Conservation (phyloP, 2,888 invertebrate species). For the Notodonta ziczac region DNA sequence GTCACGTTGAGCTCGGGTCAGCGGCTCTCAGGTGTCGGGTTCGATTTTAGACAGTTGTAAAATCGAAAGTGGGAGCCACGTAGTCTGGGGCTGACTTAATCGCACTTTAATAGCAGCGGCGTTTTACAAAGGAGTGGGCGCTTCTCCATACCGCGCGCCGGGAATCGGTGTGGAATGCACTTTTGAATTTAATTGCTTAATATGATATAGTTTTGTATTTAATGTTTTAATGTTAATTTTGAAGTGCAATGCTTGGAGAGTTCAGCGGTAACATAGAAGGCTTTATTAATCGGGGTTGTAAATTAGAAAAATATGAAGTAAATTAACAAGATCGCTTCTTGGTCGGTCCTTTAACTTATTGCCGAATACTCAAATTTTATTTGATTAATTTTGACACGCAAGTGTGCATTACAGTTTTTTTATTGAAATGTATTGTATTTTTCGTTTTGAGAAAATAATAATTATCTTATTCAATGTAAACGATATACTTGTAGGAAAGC, state of each 20-base stretch:
- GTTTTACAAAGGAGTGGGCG: conserved; percentile 60
- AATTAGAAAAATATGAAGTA: not conserved
- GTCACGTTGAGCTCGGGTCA: conserved; percentile 38
- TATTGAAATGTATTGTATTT: no score
- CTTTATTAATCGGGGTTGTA: not conserved
- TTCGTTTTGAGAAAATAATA: no score
- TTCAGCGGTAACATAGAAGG: not conserved
- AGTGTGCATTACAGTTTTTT: no score
- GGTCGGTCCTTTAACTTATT: no score
- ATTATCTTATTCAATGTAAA: no score
- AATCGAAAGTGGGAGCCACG: conserved; percentile 79
- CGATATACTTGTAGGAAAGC: no score
- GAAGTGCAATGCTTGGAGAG: not conserved
- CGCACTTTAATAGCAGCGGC: conserved; percentile 79
- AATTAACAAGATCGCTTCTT: no score
- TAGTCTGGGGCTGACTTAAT: conserved; percentile 70
- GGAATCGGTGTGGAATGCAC: conserved; percentile 29
- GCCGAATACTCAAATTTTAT: no score
- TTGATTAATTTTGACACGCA: no score
- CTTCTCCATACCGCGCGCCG: conserved; percentile 48
- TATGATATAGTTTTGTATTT: conserved; percentile 21
- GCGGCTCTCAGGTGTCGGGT: conserved; percentile 34
- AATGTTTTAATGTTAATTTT: not conserved
- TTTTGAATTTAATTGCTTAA: conserved; percentile 41
- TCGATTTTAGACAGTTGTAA: conserved; percentile 69